A percentile compares a stretch with the other conserved stretches of the same genome.
These are phyloP conservation scores for Dascyllus trimaculatus DNA, from an alignment of 2,113 vertebrate genomes.

Conservation along the genomic window DNA sequence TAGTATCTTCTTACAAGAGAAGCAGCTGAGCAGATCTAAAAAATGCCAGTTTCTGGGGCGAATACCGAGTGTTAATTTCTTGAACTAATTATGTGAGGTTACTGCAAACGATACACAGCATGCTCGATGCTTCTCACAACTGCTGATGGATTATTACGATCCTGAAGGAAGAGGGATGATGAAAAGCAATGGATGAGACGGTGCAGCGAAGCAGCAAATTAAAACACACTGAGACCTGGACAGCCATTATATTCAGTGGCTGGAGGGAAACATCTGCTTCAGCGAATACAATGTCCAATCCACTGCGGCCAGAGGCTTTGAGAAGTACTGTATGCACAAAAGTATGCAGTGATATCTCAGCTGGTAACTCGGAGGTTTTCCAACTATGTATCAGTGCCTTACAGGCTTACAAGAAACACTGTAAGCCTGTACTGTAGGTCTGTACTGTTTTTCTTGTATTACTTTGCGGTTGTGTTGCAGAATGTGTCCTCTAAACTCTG, in stretches of 20 bases:
- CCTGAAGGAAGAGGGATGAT: slow-evolving; percentile 26
- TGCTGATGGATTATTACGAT: slow-evolving; percentile 18
- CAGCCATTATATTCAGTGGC: slow-evolving; percentile 51
- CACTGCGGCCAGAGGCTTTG: slow-evolving; percentile 10
- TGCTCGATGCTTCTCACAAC: not conserved
- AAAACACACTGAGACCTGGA: slow-evolving; percentile 63
- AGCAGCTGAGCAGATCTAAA: not conserved
- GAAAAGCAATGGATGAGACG: slow-evolving; percentile 32
- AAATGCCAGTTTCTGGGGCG: not conserved
- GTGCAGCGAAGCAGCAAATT: slow-evolving; percentile 73
- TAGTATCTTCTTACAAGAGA: not conserved
- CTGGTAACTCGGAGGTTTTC: not conserved
- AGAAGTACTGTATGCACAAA: slow-evolving; percentile 2
- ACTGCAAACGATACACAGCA: not conserved
- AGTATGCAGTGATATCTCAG: slow-evolving; percentile 6
- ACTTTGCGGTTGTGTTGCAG: not conserved
- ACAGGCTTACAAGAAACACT: not conserved
- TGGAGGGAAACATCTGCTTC: slow-evolving; percentile 54
- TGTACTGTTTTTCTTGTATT: not conserved
- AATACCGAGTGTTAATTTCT: not conserved
- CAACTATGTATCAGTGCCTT: slow-evolving; percentile 7
- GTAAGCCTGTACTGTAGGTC: not conserved
- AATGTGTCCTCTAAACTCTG: not conserved
- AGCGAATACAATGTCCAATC: slow-evolving; percentile 16
- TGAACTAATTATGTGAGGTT: not conserved